These are phyloP conservation scores for Oncorhynchus gorbuscha DNA, from an alignment of 2,113 vertebrate species.

Conservation along the genomic window DNA sequence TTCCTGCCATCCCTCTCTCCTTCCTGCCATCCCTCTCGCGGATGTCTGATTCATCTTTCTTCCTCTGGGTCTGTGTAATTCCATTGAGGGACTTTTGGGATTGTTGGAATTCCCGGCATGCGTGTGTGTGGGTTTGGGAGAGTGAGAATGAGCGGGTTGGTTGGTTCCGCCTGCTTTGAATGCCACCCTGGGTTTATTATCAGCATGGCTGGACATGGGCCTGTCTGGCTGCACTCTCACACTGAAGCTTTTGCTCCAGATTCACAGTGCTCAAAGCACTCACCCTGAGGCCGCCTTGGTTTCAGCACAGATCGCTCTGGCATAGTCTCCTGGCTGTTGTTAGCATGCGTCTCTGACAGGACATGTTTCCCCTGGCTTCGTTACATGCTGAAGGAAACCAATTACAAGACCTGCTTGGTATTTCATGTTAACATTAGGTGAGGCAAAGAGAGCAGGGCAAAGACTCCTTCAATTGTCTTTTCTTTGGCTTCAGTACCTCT, in stretches of 20 bases:
- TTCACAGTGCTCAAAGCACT: neutral
- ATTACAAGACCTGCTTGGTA: too few relatives aligned
- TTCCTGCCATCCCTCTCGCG: neutral
- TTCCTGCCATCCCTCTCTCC: neutral
- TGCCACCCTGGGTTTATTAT: constrained; percentile 33
- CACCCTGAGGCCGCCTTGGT: neutral
- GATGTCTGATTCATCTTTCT: constrained; percentile 54
- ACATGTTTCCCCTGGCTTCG: neutral
- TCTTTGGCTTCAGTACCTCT: neutral
- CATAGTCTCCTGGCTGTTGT: constrained; percentile 15
- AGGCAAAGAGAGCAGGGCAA: neutral
- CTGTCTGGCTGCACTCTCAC: constrained; percentile 10
- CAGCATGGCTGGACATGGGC: constrained; percentile 5
- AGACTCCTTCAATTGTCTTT: neutral
- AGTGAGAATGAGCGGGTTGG: constrained; percentile 14
- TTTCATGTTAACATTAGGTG: neutral
- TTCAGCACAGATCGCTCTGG: constrained; percentile 1
- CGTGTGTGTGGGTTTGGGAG: constrained; percentile 32
- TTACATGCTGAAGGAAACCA: neutral
- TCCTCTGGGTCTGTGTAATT: constrained; percentile 66
- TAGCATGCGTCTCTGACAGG: constrained; percentile 8
- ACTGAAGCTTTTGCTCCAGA: constrained; percentile 5
- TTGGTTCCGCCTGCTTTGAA: neutral
- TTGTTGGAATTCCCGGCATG: constrained; percentile 67
- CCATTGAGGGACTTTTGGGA: constrained; percentile 68